phyloP scores from a whole-genome alignment of 2,113 vertebrate species.

The Cichladusa arquata region DNA sequence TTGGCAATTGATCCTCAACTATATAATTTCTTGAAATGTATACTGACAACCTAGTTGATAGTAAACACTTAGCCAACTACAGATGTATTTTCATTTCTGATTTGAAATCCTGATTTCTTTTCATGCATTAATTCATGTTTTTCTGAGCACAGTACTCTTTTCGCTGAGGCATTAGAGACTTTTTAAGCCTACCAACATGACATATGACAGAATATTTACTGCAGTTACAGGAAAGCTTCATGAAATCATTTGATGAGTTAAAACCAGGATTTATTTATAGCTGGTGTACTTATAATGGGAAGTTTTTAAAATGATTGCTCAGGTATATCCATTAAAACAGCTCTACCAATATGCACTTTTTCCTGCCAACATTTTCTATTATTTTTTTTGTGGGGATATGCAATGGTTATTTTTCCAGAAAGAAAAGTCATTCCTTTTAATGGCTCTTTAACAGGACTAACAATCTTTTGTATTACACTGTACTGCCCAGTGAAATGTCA shows the following conservation, averaged over 20 bases:
- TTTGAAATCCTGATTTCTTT: background rate
- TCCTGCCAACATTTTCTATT: background rate
- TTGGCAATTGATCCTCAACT: background rate
- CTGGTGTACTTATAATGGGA: background rate
- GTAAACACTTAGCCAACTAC: background rate
- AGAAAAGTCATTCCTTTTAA: background rate
- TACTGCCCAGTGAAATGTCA: background rate
- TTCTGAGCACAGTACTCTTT: background rate
- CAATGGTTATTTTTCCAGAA: background rate
- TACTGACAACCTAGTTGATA: background rate
- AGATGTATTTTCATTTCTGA: background rate
- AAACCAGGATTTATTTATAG: background rate
- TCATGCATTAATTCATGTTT: background rate
- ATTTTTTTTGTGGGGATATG: background rate
- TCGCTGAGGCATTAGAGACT: background rate
- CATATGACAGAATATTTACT: background rate
- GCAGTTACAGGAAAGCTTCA: background rate
- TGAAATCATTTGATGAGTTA: background rate
- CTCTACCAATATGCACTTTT: background rate
- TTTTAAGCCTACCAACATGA: background rate
- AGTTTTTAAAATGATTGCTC: background rate
- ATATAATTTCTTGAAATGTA: background rate
- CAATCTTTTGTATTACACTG: background rate
- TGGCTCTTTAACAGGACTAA: background rate
- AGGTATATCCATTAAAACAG: background rate